Evolutionary conservation across 2,888 invertebrate species (phyloP).

Genomic region (Xestia xanthographa): DNA sequence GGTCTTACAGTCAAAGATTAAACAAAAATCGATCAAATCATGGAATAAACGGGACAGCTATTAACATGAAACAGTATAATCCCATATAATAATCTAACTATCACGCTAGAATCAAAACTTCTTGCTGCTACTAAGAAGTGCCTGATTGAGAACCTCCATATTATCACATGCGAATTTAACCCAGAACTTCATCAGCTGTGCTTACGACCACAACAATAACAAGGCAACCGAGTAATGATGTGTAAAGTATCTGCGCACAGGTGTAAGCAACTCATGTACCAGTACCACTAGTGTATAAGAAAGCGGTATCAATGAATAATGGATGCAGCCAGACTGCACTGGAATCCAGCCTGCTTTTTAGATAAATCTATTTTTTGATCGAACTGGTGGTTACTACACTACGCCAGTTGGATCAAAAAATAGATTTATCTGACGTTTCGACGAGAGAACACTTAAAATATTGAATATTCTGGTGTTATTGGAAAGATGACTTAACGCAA

Average conservation of each 20-base stretch:
- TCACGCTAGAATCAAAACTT: not conserved
- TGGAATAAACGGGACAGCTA: not conserved
- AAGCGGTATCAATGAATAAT: constrained; percentile 79
- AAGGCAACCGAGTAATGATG: not conserved
- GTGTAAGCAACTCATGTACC: constrained; percentile 43
- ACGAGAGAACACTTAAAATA: not conserved
- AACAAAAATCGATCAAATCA: not conserved
- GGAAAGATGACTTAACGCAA: not conserved
- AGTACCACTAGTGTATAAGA: constrained; percentile 70
- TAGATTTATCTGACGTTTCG: not conserved
- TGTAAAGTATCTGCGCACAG: constrained; percentile 31
- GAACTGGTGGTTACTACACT: not conserved
- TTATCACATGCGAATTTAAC: not conserved
- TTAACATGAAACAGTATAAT: not conserved
- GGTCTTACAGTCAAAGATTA: not conserved
- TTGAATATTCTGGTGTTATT: not conserved
- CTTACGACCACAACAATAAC: not conserved
- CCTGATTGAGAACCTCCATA: not conserved
- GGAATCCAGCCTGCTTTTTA: constrained; percentile 73
- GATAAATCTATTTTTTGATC: constrained; percentile 63
- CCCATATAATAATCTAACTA: not conserved
- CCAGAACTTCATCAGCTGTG: not conserved
- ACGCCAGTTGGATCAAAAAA: not conserved
- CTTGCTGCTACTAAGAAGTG: not conserved
- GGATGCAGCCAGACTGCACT: constrained; percentile 66